Evolutionary conservation across 1,140 invertebrate genomes (phyloP).

Genomic region (Piezodorus guildinii): DNA sequence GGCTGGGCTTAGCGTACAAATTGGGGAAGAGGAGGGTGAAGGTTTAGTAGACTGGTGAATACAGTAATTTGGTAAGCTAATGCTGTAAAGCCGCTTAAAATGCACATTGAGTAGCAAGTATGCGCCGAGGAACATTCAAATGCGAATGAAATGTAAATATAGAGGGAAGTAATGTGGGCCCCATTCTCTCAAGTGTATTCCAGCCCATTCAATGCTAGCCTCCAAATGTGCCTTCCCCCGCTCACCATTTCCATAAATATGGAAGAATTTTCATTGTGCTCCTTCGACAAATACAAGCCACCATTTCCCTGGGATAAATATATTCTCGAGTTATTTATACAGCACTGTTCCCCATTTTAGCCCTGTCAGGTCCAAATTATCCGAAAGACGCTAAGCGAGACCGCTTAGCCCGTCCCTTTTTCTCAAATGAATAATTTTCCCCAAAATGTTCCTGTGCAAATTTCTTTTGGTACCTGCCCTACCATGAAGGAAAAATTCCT

Average conservation of each 20-base stretch:
- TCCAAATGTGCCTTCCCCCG: neutral
- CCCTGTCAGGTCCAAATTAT: too few species aligned
- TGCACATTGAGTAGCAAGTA: conserved; percentile 20
- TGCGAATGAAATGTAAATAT: conserved; percentile 22
- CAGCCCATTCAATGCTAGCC: conserved; percentile 2
- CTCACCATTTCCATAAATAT: conserved; percentile 10
- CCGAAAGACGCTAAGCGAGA: too few species aligned
- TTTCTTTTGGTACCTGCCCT: too few species aligned
- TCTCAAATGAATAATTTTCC: too few species aligned
- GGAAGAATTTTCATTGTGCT: conserved; percentile 13
- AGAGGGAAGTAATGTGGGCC: conserved; percentile 16
- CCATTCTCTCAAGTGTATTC: conserved; percentile 10
- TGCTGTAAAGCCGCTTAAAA: conserved; percentile 21
- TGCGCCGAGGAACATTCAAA: conserved; percentile 22
- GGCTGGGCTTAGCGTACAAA: conserved; percentile 7
- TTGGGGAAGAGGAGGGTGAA: conserved; percentile 1
- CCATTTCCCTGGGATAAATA: too few species aligned
- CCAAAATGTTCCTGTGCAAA: too few species aligned
- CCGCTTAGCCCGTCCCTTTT: too few species aligned
- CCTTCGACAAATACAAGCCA: conserved; percentile 7
- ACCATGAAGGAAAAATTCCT: too few species aligned
- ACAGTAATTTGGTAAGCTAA: conserved; percentile 25
- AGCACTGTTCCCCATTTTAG: too few species aligned
- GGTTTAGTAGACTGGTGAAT: conserved; percentile 22
- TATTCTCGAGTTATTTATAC: too few species aligned